Conservation (phyloP, 2,113 vertebrate species). For the Cyanoderma ruficeps region DNA sequence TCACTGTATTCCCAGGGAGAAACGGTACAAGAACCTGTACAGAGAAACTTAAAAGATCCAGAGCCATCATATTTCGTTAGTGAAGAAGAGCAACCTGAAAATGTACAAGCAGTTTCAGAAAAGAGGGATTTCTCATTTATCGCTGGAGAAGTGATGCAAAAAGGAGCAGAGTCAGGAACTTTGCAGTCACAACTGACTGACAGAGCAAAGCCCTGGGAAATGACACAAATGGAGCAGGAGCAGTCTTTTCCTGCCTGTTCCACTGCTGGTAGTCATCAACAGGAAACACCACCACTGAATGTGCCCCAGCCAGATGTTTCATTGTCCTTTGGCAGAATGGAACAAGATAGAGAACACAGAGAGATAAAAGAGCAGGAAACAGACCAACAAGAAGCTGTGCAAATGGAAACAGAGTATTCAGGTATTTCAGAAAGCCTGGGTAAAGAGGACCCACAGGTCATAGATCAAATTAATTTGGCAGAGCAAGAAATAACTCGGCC, state of each 20-base stretch:
- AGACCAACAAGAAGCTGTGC: background rate
- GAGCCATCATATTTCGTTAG: background rate
- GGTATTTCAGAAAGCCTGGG: background rate
- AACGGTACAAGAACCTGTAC: background rate
- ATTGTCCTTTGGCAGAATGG: background rate
- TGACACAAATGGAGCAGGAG: background rate
- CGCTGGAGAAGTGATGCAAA: background rate
- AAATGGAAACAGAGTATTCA: background rate
- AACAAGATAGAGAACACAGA: background rate
- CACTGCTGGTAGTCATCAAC: background rate
- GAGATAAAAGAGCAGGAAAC: background rate
- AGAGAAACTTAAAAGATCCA: background rate
- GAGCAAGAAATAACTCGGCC: background rate
- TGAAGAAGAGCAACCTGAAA: background rate
- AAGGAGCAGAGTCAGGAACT: background rate
- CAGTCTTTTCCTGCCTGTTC: background rate
- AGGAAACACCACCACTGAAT: background rate
- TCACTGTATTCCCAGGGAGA: background rate
- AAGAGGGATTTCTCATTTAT: background rate
- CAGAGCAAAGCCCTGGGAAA: background rate
- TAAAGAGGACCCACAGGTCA: background rate
- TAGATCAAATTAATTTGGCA: background rate
- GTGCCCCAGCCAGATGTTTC: background rate
- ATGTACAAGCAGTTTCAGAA: background rate
- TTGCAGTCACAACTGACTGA: accelerated